Evolutionary conservation across 2,888 invertebrate genomes (phyloP).

Genomic region (Phytoseiulus persimilis): DNA sequence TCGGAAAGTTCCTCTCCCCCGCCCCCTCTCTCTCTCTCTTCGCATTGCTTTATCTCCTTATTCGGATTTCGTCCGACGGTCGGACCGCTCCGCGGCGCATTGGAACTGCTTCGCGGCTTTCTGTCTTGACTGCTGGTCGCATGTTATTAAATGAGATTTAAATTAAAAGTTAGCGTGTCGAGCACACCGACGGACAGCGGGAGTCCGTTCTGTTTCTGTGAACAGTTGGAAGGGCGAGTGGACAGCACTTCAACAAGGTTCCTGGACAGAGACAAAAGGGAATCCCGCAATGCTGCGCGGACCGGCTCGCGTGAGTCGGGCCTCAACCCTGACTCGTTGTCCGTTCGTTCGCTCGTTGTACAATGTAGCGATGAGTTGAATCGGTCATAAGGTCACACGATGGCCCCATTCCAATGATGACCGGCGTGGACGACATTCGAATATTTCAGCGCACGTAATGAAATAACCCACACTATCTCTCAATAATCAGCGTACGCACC

Average conservation of each 20-base stretch:
- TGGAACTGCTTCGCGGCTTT: neutral
- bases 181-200: neutral
- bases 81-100: neutral
- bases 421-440: neutral
- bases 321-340: neutral
- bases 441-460: neutral
- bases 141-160: neutral
- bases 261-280: neutral
- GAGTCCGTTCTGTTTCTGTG: neutral
- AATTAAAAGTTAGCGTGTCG: conserved; percentile 5
- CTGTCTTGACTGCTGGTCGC: neutral
- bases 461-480: neutral
- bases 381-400: neutral
- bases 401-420: neutral
- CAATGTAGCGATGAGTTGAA: neutral
- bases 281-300: neutral
- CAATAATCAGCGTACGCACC: neutral
- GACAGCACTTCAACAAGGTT: neutral
- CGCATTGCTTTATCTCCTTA: neutral
- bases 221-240: neutral
- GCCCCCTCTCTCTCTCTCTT: neutral
- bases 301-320: neutral
- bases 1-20: neutral
- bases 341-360: neutral
- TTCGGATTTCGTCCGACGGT: neutral